A percentile compares a stretch with the other conserved stretches of the same genome.
These are phyloP conservation scores for Orchestia grillus DNA, from an alignment of 1,140 invertebrate genomes.

Conservation along the genomic window DNA sequence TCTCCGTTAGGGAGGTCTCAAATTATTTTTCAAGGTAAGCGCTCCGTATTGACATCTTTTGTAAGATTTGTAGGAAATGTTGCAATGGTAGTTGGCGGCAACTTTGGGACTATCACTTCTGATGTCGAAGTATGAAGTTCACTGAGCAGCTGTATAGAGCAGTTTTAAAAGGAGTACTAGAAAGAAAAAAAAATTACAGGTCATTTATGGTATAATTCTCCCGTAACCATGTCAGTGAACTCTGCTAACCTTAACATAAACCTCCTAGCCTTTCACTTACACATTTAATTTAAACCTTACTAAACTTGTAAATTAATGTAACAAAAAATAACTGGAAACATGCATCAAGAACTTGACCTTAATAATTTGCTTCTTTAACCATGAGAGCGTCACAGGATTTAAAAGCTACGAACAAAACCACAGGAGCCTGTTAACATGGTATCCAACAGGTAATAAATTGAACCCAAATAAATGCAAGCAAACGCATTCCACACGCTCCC, in stretches of 20 bases:
- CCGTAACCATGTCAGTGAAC: background rate
- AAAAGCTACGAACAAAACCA: background rate
- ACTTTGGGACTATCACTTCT: background rate
- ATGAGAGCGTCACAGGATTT: background rate
- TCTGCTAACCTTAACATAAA: background rate
- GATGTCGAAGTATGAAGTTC: background rate
- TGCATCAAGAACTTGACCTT: background rate
- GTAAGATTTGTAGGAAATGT: background rate
- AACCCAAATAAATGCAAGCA: too few species aligned
- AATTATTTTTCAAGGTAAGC: background rate
- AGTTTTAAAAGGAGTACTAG: background rate
- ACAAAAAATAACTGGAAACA: too few species aligned
- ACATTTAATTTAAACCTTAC: background rate
- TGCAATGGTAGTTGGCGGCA: background rate
- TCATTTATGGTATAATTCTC: background rate
- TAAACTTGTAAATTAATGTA: too few species aligned
- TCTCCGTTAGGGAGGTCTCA: background rate
- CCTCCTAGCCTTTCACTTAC: background rate
- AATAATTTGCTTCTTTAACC: background rate
- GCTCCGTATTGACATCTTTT: background rate
- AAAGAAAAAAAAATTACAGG: background rate
- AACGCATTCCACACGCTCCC: too few species aligned
- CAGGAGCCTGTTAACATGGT: background rate
- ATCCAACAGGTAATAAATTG: too few species aligned
- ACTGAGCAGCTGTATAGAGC: background rate